These are phyloP conservation scores for Oceanodroma tethys DNA, from an alignment of 2,113 vertebrate genomes.

Conservation along the genomic window DNA sequence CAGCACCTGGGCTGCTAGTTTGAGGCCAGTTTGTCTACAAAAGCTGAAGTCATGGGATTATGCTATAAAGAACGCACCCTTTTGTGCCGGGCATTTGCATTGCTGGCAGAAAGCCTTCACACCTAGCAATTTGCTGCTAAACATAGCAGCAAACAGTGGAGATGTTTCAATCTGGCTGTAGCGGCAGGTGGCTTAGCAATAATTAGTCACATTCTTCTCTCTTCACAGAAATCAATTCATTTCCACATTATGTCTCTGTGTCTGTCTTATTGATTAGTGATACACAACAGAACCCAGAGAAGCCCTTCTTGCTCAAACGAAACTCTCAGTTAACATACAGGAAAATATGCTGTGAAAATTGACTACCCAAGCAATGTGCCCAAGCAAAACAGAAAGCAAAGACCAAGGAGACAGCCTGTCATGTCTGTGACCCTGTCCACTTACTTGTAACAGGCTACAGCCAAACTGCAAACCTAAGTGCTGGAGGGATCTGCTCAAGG, in stretches of 20 bases:
- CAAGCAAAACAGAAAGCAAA: background rate
- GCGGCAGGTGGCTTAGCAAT: background rate
- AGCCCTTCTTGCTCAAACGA: background rate
- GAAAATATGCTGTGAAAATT: background rate
- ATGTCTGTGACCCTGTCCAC: background rate
- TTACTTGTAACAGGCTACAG: background rate
- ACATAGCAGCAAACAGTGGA: background rate
- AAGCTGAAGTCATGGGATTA: background rate
- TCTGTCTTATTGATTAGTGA: background rate
- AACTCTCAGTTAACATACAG: background rate
- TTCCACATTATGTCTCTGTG: background rate
- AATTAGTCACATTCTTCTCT: conserved; percentile 2
- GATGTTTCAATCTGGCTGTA: background rate
- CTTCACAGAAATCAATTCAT: background rate
- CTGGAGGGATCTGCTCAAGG: background rate
- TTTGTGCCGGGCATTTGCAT: background rate
- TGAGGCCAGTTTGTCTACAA: background rate
- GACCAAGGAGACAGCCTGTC: background rate
- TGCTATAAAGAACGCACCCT: background rate
- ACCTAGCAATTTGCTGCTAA: background rate
- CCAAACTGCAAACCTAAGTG: background rate
- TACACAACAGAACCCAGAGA: background rate
- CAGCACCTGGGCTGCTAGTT: background rate
- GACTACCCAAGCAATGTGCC: background rate
- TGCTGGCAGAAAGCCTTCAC: background rate